Evolutionary conservation across 2,888 invertebrate genomes (phyloP), one percentile per base, ranked within the genome.

Genomic region (Magallana nippona): DNA sequence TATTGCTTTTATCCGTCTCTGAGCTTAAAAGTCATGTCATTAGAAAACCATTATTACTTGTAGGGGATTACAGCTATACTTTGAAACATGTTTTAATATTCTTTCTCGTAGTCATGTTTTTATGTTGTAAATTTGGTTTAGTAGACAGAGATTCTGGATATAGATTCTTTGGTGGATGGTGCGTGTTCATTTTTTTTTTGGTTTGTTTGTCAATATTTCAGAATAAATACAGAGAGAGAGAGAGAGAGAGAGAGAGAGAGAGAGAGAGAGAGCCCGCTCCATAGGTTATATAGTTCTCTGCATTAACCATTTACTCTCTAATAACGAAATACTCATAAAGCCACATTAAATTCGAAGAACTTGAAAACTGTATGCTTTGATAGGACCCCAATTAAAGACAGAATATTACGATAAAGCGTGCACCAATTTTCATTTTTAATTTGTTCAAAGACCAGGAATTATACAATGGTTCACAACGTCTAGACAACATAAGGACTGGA

Each of bases 391-490:
- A 63, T 71, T 71, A 13, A 71, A 15, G 71, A 15, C 13, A 15
- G 22, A 27, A 71, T 71, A 71, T 71, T 71, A 22, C 71, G 32
- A 22, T 71, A 32, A 2, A 22, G 22, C 22, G 13, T 71, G 22
- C 71, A 71, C 15, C 15, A 22, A 10, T 60, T 60, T 19, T 60
- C 19, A 2, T 17, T 60, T 71, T 71, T 71, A 15, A 71, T 71
- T 71, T 71, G 71, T 27, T 71, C 71, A 71, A 71, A 71, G 71
- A 71, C 15, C 22, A n/a, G 60, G 10, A 71, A 27, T 71, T 63
- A 27, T 71, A n/a, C 60, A 60, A 3, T n/a, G 17, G 71, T 27
- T 44, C 44, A 44, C 44, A 27, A 3, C 22, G 71, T 27, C 27
- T 71, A 27, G 71, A 71, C 22, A 71, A 22, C 27, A 22, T 5